Conservation (phyloP, 2,888 invertebrate species). For the Drepana falcataria region DNA sequence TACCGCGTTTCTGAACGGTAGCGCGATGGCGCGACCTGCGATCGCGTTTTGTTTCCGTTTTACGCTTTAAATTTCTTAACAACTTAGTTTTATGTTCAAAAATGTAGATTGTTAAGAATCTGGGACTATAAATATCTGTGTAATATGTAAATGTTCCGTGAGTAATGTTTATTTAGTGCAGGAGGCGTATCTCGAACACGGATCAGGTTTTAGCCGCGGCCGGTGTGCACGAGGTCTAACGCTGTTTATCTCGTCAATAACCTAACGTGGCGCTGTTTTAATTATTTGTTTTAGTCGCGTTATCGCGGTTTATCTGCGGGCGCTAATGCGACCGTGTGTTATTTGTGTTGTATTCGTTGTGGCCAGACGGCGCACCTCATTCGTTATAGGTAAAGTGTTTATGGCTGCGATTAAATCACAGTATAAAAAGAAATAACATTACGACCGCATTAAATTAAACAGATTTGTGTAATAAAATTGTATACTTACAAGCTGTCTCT, state of each 20-base stretch:
- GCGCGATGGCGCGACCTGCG: slow-evolving; percentile 31
- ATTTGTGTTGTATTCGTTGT: slow-evolving; percentile 10
- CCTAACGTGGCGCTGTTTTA: slow-evolving; percentile 17
- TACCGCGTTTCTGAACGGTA: slow-evolving; percentile 51
- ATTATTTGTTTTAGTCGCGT: slow-evolving; percentile 38
- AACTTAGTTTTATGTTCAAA: too few relatives aligned
- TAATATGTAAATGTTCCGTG: not conserved
- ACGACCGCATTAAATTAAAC: slow-evolving; percentile 38
- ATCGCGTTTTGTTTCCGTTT: slow-evolving; percentile 33
- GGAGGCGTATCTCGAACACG: not conserved
- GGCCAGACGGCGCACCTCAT: slow-evolving; percentile 9
- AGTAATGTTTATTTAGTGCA: too few relatives aligned
- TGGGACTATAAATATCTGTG: not conserved
- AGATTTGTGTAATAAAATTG: slow-evolving; percentile 36
- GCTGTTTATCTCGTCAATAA: slow-evolving; percentile 31
- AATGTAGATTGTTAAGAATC: too few relatives aligned
- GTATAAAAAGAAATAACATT: slow-evolving; percentile 37
- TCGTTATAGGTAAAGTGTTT: slow-evolving; percentile 27
- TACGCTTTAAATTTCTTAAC: too few relatives aligned
- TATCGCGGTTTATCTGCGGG: slow-evolving; percentile 27
- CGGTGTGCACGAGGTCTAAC: slow-evolving; percentile 11
- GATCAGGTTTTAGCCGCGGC: slow-evolving; percentile 1
- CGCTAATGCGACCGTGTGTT: slow-evolving; percentile 18
- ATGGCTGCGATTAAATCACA: slow-evolving; percentile 33
- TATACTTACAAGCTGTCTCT: slow-evolving; percentile 15